Evolutionary conservation across 2,797 vertebrate genomes (phyloP).

Genomic region (Pseudochirops corinnae): DNA sequence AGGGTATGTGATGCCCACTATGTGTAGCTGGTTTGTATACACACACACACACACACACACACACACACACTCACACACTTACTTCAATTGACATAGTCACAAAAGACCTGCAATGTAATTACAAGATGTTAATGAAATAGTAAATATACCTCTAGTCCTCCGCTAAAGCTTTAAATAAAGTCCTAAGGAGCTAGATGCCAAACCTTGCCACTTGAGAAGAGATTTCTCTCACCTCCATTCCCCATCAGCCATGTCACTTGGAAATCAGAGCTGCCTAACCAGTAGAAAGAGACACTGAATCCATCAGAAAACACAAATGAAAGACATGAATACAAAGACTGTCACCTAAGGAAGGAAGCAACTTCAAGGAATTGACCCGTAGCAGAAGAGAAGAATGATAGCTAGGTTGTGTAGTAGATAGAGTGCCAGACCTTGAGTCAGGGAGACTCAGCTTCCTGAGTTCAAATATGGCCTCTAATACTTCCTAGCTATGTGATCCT

Average conservation of each 20-base stretch:
- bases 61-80: background rate
- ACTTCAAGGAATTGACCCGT: background rate
- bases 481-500: background rate
- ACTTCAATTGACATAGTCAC: background rate
- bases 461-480: background rate
- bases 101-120: background rate
- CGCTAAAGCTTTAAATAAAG: background rate
- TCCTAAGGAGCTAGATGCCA: background rate
- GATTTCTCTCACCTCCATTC: background rate
- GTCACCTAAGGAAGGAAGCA: background rate
- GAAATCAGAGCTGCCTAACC: background rate
- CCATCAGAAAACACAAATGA: background rate
- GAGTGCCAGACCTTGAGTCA: background rate
- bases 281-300: background rate
- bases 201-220: background rate
- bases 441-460: background rate
- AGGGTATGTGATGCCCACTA: background rate
- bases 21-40: background rate
- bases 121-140: background rate
- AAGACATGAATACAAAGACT: background rate
- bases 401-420: background rate
- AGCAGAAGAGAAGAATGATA: background rate
- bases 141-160: background rate
- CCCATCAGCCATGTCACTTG: background rate
- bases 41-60: constrained; percentile 5